A percentile compares a stretch with the other conserved stretches of the same genome.
Evolutionary conservation across 2,797 vertebrate species (phyloP).

Genomic region (Pteropus rufus): DNA sequence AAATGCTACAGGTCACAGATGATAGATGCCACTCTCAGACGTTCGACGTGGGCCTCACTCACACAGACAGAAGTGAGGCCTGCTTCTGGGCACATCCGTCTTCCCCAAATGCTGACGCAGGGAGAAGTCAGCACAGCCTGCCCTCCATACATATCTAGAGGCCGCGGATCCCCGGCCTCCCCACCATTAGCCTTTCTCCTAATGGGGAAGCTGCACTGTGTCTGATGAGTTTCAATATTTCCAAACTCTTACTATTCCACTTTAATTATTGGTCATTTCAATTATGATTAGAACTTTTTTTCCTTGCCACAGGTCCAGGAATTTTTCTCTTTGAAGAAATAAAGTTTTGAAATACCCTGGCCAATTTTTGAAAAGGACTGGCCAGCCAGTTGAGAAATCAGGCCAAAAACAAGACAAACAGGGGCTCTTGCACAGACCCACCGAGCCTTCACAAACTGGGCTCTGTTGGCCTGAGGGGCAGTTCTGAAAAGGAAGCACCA

Average conservation of each 20-base stretch:
- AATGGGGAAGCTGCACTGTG: not conserved
- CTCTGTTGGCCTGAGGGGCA: not conserved
- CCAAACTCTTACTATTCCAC: conserved; percentile 48
- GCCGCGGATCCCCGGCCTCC: not conserved
- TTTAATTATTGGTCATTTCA: conserved; percentile 55
- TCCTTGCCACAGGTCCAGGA: not conserved
- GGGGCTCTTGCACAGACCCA: not conserved
- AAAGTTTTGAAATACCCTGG: conserved; percentile 22
- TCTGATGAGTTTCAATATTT: not conserved
- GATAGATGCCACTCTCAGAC: conserved; percentile 77
- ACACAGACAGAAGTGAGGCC: conserved; percentile 18
- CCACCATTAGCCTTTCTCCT: conserved; percentile 7
- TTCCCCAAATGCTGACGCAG: conserved; percentile 66
- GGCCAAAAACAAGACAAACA: conserved; percentile 50
- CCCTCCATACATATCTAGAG: not conserved
- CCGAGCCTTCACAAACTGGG: not conserved
- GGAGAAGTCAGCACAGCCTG: not conserved
- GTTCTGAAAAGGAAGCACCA: not conserved
- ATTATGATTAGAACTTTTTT: not conserved
- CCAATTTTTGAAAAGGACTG: conserved; percentile 40
- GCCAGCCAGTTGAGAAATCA: not conserved
- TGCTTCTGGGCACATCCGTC: conserved; percentile 55
- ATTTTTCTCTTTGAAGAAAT: conserved; percentile 55
- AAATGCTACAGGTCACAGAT: conserved; percentile 81
- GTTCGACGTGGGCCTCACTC: conserved; percentile 48